Percentiles rank a stretch among this genome's conserved stretches.
Evolutionary conservation across 2,888 invertebrate species (phyloP).

Genomic region (Trichogramma evanescens): DNA sequence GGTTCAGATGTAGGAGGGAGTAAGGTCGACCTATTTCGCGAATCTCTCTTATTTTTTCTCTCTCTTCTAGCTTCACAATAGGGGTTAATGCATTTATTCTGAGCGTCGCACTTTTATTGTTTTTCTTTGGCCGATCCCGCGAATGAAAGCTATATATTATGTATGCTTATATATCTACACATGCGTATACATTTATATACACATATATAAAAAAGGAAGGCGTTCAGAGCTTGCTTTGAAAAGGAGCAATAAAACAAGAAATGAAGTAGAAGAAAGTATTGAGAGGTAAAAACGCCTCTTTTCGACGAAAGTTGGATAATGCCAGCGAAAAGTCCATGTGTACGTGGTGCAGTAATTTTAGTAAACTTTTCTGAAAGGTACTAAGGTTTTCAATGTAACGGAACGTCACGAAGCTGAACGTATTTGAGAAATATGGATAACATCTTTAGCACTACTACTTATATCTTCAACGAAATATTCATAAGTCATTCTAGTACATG

Average conservation of each 20-base stretch:
- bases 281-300: background rate
- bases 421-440: too few relatives aligned
- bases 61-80: constrained; percentile 3
- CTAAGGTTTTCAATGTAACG: too few relatives aligned
- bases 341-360: too few relatives aligned
- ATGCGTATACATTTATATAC: too few relatives aligned
- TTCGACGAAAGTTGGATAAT: constrained; percentile 12
- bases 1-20: background rate
- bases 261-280: background rate
- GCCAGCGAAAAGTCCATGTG: background rate
- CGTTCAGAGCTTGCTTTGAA: background rate
- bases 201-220: too few relatives aligned
- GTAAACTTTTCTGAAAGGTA: too few relatives aligned
- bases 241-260: background rate
- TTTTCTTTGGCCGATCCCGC: constrained; percentile 5
- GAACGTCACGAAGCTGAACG: too few relatives aligned
- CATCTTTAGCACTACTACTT: too few relatives aligned
- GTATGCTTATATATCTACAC: too few relatives aligned
- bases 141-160: background rate
- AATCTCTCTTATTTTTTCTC: background rate
- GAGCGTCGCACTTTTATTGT: constrained; percentile 17
- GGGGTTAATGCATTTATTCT: constrained; percentile 17
- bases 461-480: too few relatives aligned
- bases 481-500: too few relatives aligned
- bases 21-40: constrained; percentile 12